Evolutionary conservation across 1,140 invertebrate genomes (phyloP).

Genomic region (Ips nitidus): DNA sequence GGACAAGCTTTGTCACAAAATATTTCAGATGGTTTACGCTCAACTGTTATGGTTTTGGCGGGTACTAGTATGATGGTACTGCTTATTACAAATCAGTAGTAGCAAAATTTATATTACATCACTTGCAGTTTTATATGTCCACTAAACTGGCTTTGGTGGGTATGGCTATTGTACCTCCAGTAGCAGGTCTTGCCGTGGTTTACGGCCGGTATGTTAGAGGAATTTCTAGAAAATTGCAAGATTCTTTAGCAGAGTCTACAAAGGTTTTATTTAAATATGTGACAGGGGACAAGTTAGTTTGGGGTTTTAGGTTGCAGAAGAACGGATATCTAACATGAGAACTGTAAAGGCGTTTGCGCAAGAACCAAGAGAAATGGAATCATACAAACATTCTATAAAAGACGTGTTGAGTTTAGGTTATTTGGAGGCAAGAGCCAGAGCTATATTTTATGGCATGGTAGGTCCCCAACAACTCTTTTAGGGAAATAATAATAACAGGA

Average conservation of each 20-base stretch:
- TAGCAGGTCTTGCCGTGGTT: slow-evolving; percentile 80
- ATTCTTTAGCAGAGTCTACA: slow-evolving; percentile 79
- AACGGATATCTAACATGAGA: slow-evolving; percentile 89
- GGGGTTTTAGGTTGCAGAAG: slow-evolving; percentile 79
- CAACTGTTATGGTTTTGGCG: slow-evolving; percentile 78
- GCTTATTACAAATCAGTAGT: slow-evolving; percentile 39
- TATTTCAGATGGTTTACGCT: slow-evolving; percentile 90
- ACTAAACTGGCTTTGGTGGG: slow-evolving; percentile 83
- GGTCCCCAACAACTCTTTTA: neutral
- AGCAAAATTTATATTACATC: neutral
- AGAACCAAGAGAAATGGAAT: slow-evolving; percentile 74
- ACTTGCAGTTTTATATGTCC: slow-evolving; percentile 82
- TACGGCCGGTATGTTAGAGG: slow-evolving; percentile 87
- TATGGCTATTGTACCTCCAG: slow-evolving; percentile 82
- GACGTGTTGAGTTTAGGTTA: slow-evolving; percentile 79
- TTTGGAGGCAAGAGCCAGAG: slow-evolving; percentile 84
- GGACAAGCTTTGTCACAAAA: slow-evolving; percentile 91
- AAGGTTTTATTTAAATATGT: slow-evolving; percentile 22
- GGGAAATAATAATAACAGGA: neutral
- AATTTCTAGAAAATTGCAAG: slow-evolving; percentile 82
- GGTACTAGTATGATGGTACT: slow-evolving; percentile 91
- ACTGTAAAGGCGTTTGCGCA: slow-evolving; percentile 93
- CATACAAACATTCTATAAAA: slow-evolving; percentile 71
- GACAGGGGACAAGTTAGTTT: no score
- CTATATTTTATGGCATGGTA: slow-evolving; percentile 90